Base-by-base conservation (phyloP, 2,113 vertebrate genomes). In the Hirundichthys speculiger region DNA sequence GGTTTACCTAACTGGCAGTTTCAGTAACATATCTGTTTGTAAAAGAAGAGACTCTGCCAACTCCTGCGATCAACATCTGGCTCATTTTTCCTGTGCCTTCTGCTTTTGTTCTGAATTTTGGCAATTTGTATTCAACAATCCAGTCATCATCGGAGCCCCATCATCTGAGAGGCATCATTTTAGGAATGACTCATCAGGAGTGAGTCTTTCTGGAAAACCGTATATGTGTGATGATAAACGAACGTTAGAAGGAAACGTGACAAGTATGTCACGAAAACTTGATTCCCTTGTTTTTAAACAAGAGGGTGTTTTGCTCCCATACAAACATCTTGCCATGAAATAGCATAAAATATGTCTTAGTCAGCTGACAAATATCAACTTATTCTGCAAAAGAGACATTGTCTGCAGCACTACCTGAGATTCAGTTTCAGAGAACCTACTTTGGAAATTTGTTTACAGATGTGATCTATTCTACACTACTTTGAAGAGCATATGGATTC, bases 11-110 rank as follows among this genome's bases (percentile, higher is more conserved):
- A 64, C 73, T 82, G 82, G 77, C 85, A 81, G 86, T 87, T 84
- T 84, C 57, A 72, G 84, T 86, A 84, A 86, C 87, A 86, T 74
- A 85, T 84, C 69, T 90, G 85, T 89, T 90, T 90, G 74, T 62
- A 51, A 67, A 60, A 81, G 64, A 74, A 49, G 40, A 21, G 45
- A 76, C 1, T 6, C 64, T 66, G 89, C 84, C 79, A 88, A 85
- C 71, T 86, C 62, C 78, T 69, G 75, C 14, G 62, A 80, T 82
- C 71, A 90, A 86, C 90, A 90, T 84, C 86, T 89, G 77, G 63
- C 40, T 77, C 22, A 73, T 51, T 84, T 83, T 80, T 63, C 75
- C 73, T 78, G 2, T 53, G 68, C 78, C 87, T 79, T 60, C 41
- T 61, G 56, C 52, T 75, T 77, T 84, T 66, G 45, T 77, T 73